These are phyloP conservation scores for Apostichopus parvimensis DNA, from an alignment of 35 echinoderm and acorn worm genomes.

Conservation along the genomic window DNA sequence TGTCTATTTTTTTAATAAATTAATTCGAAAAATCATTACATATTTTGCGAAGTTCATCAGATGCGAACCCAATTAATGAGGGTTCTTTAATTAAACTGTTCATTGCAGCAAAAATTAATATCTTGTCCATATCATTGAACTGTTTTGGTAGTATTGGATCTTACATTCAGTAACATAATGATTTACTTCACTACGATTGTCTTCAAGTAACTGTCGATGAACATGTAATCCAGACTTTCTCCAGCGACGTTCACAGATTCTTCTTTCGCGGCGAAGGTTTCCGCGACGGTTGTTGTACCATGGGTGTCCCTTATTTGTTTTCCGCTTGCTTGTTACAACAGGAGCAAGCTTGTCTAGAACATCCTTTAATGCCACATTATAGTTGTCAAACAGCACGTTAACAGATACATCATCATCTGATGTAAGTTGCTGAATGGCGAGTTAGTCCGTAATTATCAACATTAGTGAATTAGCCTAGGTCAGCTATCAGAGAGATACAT, in stretches of 20 bases:
- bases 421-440: too few species aligned
- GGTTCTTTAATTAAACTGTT: constrained; percentile 19
- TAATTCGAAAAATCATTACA: not conserved
- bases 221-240: constrained; percentile 30
- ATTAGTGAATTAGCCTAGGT: too few species aligned
- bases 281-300: not conserved
- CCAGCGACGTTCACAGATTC: constrained; percentile 15
- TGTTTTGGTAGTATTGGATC: constrained; percentile 32
- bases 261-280: constrained; percentile 11
- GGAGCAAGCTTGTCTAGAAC: constrained; percentile 25
- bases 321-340: not conserved
- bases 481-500: too few species aligned
- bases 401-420: not conserved
- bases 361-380: not conserved
- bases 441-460: too few species aligned
- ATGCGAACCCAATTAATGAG: not conserved
- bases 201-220: constrained; percentile 14
- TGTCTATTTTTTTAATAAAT: constrained; percentile 22
- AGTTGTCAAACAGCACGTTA: not conserved
- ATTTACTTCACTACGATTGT: constrained; percentile 1
- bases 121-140: not conserved
- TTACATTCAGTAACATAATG: not conserved
- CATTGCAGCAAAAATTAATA: not conserved
- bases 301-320: not conserved
- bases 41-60: not conserved